These are phyloP conservation scores for Eucriotettix oculatus DNA, from an alignment of 2,888 invertebrate genomes.

Conservation along the genomic window DNA sequence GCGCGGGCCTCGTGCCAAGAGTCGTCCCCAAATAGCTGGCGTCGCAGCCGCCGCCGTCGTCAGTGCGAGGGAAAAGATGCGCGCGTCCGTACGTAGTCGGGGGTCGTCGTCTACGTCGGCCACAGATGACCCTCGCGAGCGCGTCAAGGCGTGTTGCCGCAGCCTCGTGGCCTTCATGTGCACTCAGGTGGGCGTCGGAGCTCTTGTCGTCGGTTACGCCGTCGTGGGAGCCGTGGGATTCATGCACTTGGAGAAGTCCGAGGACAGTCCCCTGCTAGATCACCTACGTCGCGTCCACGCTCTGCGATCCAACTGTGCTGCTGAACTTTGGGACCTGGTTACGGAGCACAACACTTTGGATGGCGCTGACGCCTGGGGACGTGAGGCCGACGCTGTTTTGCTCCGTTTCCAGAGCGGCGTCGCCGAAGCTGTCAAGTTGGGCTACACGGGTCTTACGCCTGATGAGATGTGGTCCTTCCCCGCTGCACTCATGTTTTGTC, in stretches of 20 bases:
- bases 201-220: constrained; percentile 71
- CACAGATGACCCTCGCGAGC: constrained; percentile 53
- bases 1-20: too few relatives aligned
- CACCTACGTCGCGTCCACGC: constrained; percentile 27
- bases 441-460: constrained; percentile 52
- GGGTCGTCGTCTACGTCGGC: constrained; percentile 49
- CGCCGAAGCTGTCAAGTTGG: constrained; percentile 42
- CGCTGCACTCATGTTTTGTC: constrained; percentile 72
- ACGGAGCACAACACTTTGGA: constrained; percentile 29
- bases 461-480: constrained; percentile 72
- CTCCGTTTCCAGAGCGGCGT: constrained; percentile 50
- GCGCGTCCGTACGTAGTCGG: constrained; percentile 44
- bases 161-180: constrained; percentile 83
- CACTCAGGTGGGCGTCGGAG: constrained; percentile 81
- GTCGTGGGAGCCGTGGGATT: constrained; percentile 72
- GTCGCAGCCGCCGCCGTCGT: neutral
- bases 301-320: constrained; percentile 36
- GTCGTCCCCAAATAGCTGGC: neutral
- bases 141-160: constrained; percentile 68
- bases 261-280: constrained; percentile 22
- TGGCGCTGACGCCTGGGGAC: constrained; percentile 46
- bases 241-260: constrained; percentile 54
- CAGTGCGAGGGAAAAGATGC: constrained; percentile 3
- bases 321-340: constrained; percentile 46
- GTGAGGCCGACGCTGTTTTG: constrained; percentile 41